Evolutionary conservation across 2,113 vertebrate genomes (phyloP), one percentile per base, ranked within the genome.

Genomic region (Chitala chitala): DNA sequence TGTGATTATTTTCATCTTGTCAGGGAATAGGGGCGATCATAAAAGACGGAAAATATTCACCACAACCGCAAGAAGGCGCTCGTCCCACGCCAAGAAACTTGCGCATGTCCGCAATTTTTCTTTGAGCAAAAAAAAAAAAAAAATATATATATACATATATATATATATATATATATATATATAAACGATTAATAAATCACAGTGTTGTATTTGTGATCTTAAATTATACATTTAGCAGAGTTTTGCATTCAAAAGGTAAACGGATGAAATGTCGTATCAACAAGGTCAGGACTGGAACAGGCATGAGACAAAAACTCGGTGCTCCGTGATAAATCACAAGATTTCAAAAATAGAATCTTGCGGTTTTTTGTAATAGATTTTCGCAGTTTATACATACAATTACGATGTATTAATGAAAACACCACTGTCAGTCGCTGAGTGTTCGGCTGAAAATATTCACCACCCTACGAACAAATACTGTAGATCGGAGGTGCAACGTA

Each of bases 51-150:
- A 36, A 36, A 26, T 36, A 15, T 9, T 7, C 17, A 50, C 3
- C 8, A 36, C 13, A 10, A 24, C 56, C 72, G 64, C 72, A 63
- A 46, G 72, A n/a, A 64, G 72, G 72, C 58, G 72, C 56, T 73
- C 56, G n/a, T 51, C 44, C 72, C 51, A 73, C 72, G 64, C 44
- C 58, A 31, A 31, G 38, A 9, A n/a, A 5, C 58, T 42, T 63
- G 24, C 40, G 7, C 31, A 46, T 20, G 24, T 55, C 7, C 29
- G 58, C 13, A 13, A 48, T 59, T 59, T 72, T 38, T 26, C 15
- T 1, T 13, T 3, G 22, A 20, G 36, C n/a, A n/a, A n/a, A n/a
- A n/a, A n/a, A n/a, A n/a, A n/a, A n/a, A n/a, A n/a, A n/a, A n/a
- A n/a, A n/a, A n/a, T n/a, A 15, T 59, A 59, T 63, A 22, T 38